Evolutionary conservation across 2,888 invertebrate species (phyloP).

Genomic region (Xanthostigma xanthostigma): DNA sequence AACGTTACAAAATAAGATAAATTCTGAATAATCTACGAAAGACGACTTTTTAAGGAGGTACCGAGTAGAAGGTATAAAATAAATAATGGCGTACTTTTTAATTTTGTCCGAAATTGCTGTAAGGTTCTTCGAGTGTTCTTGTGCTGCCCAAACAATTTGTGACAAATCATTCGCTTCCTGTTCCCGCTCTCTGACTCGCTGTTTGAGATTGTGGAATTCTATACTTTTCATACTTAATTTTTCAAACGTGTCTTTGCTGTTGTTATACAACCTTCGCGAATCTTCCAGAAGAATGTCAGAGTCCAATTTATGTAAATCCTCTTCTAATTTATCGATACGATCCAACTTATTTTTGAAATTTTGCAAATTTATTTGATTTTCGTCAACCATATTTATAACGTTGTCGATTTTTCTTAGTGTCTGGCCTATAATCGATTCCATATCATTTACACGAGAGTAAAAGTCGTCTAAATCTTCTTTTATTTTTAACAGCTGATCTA

Average conservation of each 20-base stretch:
- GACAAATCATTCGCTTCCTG: neutral
- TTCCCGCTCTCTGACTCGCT: neutral
- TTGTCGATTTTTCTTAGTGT: constrained; percentile 1
- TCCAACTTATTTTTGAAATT: constrained; percentile 15
- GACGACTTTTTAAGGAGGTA: no score
- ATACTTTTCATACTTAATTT: neutral
- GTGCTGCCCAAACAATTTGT: no score
- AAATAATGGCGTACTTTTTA: no score
- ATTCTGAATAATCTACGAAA: no score
- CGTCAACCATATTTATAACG: constrained; percentile 11
- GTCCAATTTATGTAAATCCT: constrained; percentile 13
- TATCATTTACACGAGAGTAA: constrained; percentile 11
- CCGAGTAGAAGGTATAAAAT: no score
- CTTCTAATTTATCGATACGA: constrained; percentile 14
- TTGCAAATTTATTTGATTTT: constrained; percentile 12
- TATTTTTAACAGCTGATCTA: constrained; percentile 12
- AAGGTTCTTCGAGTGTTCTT: no score
- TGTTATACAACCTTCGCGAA: constrained; percentile 15
- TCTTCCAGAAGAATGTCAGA: constrained; percentile 10
- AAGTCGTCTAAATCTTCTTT: constrained; percentile 15
- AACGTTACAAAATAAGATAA: no score
- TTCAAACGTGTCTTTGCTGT: constrained; percentile 8
- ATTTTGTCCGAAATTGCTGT: no score
- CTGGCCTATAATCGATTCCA: constrained; percentile 6
- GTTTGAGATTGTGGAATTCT: no score